phyloP scores from a whole-genome alignment of 2,113 vertebrate species.

The Mesembrinibis cayennensis region DNA sequence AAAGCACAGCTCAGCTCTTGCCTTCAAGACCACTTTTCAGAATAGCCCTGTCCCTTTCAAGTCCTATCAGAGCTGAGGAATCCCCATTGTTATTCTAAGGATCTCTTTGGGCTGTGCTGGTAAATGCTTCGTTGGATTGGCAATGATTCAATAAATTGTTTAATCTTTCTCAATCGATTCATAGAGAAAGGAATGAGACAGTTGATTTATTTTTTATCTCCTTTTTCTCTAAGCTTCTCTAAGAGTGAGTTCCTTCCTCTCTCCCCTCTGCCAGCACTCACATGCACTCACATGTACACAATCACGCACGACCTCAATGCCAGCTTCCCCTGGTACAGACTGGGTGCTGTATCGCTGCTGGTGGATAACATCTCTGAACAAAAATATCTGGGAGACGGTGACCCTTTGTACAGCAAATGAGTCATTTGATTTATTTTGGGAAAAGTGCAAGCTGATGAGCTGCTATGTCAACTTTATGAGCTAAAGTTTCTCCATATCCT shows the following conservation, averaged over 20 bases:
- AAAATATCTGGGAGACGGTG: not conserved
- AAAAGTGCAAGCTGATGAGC: not conserved
- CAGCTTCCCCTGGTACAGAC: not conserved
- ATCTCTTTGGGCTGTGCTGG: not conserved
- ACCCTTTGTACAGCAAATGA: not conserved
- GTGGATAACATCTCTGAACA: not conserved
- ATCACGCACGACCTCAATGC: not conserved
- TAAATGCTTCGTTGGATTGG: conserved; percentile 12
- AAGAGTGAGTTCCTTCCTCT: not conserved
- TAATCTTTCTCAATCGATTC: conserved; percentile 39
- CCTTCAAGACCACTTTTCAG: not conserved
- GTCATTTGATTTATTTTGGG: not conserved
- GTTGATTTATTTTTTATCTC: not conserved
- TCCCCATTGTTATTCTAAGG: not conserved
- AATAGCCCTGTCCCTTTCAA: not conserved
- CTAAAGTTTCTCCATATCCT: not conserved
- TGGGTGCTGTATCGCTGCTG: not conserved
- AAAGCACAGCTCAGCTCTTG: not conserved
- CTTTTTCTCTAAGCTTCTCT: not conserved
- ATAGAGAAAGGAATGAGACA: not conserved
- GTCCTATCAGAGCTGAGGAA: not conserved
- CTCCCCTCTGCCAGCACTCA: not conserved
- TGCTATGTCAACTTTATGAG: not conserved
- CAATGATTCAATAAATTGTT: conserved; percentile 51
- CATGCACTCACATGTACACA: not conserved